Evolutionary conservation across 2,113 vertebrate genomes (phyloP).

Genomic region (Mormyrus iriodes): DNA sequence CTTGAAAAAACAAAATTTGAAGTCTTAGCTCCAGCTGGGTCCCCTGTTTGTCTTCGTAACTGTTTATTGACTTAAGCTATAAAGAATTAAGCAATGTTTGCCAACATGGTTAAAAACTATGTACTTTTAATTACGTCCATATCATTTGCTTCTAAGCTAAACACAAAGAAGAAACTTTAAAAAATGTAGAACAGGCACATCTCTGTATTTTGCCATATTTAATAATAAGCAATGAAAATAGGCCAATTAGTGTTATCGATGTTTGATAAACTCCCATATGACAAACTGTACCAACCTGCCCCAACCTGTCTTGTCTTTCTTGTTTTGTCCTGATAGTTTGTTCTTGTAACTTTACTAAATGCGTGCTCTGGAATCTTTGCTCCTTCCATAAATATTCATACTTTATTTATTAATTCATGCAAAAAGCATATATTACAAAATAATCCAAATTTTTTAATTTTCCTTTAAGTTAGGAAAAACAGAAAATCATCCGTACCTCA

Average conservation of each 20-base stretch:
- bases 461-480: not conserved
- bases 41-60: not conserved
- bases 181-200: not conserved
- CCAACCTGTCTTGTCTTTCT: not conserved
- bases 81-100: not conserved
- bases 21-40: not conserved
- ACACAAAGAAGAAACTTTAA: not conserved
- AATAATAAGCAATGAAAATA: not conserved
- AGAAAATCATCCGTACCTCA: not conserved
- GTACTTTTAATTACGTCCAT: not conserved
- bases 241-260: not conserved
- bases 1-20: too few relatives aligned
- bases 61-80: not conserved
- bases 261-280: not conserved
- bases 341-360: not conserved
- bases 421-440: not conserved
- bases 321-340: not conserved
- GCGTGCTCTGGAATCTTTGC: too few relatives aligned
- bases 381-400: too few relatives aligned
- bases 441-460: not conserved
- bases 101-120: not conserved
- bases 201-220: not conserved
- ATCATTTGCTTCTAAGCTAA: not conserved
- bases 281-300: not conserved
- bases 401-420: too few relatives aligned